Conservation (phyloP, 1,140 invertebrate species). For the Prorops nasuta region DNA sequence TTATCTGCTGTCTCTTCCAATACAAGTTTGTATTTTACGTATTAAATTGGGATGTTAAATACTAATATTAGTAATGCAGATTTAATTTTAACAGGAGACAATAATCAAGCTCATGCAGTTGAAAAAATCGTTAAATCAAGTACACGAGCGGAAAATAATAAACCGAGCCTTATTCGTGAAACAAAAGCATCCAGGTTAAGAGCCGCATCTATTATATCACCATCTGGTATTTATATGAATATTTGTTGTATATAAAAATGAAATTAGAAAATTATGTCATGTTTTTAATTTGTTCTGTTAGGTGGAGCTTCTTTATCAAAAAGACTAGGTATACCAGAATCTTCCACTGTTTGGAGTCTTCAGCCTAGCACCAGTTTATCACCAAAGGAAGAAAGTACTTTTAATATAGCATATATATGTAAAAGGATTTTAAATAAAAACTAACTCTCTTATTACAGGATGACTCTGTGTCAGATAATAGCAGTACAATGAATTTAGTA, state of each 20-base stretch:
- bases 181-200: slow-evolving; percentile 70
- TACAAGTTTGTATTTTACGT: slow-evolving; percentile 1
- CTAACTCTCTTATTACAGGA: slow-evolving; percentile 19
- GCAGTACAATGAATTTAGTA: slow-evolving; percentile 24
- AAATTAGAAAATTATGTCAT: too few species aligned
- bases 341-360: slow-evolving; percentile 15
- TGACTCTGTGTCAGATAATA: slow-evolving; percentile 24
- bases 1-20: slow-evolving; percentile 16
- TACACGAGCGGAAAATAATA: slow-evolving; percentile 25
- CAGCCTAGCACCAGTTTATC: slow-evolving; percentile 20
- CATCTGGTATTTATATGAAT: slow-evolving; percentile 23
- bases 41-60: not conserved
- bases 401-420: not conserved
- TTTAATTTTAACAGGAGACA: slow-evolving; percentile 18
- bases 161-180: slow-evolving; percentile 58
- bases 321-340: slow-evolving; percentile 24
- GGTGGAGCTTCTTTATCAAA: slow-evolving; percentile 23
- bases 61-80: not conserved
- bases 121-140: slow-evolving; percentile 21
- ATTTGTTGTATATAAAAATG: too few species aligned
- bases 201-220: slow-evolving; percentile 57
- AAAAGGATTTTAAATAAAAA: not conserved
- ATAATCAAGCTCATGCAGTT: slow-evolving; percentile 14
- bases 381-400: slow-evolving; percentile 26
- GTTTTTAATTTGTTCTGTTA: too few species aligned